Evolutionary conservation across 2,888 invertebrate species (phyloP).

Genomic region (Cephalotes varians): DNA sequence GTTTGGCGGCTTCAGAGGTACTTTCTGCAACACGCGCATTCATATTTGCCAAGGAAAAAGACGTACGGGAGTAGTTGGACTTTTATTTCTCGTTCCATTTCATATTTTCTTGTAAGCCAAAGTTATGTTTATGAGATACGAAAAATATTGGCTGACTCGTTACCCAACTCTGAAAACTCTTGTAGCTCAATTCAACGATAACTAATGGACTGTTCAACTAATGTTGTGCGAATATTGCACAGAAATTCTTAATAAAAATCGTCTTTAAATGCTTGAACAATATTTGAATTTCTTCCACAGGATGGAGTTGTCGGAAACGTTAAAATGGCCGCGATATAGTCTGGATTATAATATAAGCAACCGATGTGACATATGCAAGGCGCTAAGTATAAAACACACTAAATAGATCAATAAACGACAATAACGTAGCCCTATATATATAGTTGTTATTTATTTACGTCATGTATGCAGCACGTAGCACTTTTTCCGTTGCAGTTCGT

Average conservation of each 20-base stretch:
- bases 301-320: neutral
- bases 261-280: neutral
- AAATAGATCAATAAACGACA: conserved; percentile 50
- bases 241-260: neutral
- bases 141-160: neutral
- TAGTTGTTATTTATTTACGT: conserved; percentile 51
- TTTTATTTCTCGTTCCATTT: conserved; percentile 8
- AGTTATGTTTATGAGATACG: neutral
- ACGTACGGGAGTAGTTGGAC: neutral
- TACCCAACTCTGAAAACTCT: neutral
- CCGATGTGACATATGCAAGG: conserved; percentile 14
- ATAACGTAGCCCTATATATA: conserved; percentile 35
- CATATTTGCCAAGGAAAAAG: neutral
- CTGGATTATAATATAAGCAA: conserved; percentile 12
- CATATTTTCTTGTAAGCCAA: neutral
- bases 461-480: conserved; percentile 9
- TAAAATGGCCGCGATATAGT: neutral
- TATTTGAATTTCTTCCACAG: neutral
- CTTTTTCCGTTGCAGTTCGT: conserved; percentile 26
- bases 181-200: neutral
- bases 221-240: neutral
- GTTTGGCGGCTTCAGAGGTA: neutral
- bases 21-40: neutral
- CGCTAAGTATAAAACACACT: conserved; percentile 37
- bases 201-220: neutral